Conservation (phyloP, 2,888 invertebrate genomes). For the Netelia fuscicornis region DNA sequence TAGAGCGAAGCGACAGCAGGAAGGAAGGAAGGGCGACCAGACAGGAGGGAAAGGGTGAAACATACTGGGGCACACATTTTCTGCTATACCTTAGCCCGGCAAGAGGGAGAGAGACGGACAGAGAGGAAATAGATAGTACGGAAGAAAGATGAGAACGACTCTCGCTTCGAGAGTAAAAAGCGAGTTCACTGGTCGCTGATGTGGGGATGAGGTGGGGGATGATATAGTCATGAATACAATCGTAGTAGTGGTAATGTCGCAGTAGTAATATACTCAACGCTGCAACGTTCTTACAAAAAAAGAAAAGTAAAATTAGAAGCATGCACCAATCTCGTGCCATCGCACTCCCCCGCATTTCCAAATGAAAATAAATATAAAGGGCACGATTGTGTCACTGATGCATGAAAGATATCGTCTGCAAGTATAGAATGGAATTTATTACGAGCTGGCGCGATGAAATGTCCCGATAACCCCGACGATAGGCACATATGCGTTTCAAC, state of each 20-base stretch:
- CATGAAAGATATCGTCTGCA: not conserved
- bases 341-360: not conserved
- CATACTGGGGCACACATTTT: constrained; percentile 80
- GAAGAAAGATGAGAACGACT: constrained; percentile 30
- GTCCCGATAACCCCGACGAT: no score
- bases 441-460: constrained; percentile 26
- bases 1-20: constrained; percentile 21
- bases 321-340: not conserved
- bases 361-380: constrained; percentile 2
- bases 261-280: not conserved
- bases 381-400: constrained; percentile 2
- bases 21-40: constrained; percentile 66
- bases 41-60: constrained; percentile 83
- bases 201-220: no score
- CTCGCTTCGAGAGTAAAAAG: constrained; percentile 31
- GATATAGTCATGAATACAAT: not conserved
- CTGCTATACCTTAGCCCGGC: constrained; percentile 37
- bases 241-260: not conserved
- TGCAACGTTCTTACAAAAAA: not conserved
- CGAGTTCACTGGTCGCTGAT: constrained; percentile 5
- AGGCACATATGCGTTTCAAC: no score
- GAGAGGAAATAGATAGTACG: constrained; percentile 9
- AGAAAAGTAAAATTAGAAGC: not conserved
- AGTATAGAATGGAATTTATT: constrained; percentile 23
- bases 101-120: constrained; percentile 1